These are phyloP conservation scores for Zoanthus solanderi DNA, from an alignment of 92 coral and sea anemone species.

Conservation along the genomic window DNA sequence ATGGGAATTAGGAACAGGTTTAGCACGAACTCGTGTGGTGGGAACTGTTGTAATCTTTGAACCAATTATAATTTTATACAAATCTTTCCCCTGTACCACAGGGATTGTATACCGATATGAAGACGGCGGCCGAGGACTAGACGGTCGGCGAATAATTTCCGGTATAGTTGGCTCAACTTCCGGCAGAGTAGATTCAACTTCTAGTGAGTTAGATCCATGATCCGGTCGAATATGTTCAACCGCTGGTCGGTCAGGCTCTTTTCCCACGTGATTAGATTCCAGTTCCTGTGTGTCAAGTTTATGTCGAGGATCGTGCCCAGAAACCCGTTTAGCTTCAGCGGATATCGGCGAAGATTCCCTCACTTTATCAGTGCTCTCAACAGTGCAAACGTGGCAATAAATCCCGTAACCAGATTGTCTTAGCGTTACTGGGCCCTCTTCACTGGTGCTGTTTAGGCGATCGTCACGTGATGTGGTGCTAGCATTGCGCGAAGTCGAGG, in stretches of 20 bases:
- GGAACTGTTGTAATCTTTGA: slow-evolving; percentile 14
- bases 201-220: not conserved
- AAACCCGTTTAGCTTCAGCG: not conserved
- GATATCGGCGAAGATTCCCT: not conserved
- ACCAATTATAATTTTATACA: slow-evolving; percentile 45
- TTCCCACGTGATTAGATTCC: not conserved
- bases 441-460: not conserved
- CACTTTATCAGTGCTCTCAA: not conserved
- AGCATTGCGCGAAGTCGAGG: slow-evolving; percentile 11
- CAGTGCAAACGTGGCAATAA: not conserved
- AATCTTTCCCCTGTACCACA: slow-evolving; percentile 48
- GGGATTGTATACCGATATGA: slow-evolving; percentile 46
- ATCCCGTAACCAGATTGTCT: slow-evolving; percentile 33
- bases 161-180: not conserved
- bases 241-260: not conserved
- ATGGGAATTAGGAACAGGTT: slow-evolving; percentile 10
- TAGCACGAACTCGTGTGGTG: slow-evolving; percentile 20
- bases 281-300: not conserved
- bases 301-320: not conserved
- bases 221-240: not conserved
- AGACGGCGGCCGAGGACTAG: slow-evolving; percentile 41
- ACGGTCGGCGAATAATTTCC: slow-evolving; percentile 27
- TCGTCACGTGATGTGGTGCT: slow-evolving; percentile 1
- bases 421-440: slow-evolving; percentile 11
- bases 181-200: not conserved